These are phyloP conservation scores for Erebia palarica DNA, from an alignment of 2,888 invertebrate genomes.

Conservation along the genomic window DNA sequence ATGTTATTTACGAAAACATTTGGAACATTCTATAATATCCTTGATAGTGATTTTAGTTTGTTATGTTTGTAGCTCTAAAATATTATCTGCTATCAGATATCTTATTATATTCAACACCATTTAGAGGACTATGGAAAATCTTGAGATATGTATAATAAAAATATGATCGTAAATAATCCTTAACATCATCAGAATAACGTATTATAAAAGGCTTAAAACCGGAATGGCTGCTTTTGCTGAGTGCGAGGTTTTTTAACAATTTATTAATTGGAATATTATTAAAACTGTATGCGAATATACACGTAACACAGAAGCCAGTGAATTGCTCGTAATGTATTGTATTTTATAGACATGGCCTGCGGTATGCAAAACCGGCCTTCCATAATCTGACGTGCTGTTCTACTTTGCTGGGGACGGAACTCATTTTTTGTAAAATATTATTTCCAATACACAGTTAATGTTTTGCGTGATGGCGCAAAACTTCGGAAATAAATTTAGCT, in stretches of 20 bases:
- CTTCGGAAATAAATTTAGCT: too few relatives aligned
- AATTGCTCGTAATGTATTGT: slow-evolving; percentile 70
- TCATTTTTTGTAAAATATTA: too few relatives aligned
- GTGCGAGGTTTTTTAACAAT: slow-evolving; percentile 28
- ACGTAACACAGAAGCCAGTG: slow-evolving; percentile 74
- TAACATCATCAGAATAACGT: slow-evolving; percentile 27
- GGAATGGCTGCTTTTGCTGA: slow-evolving; percentile 26
- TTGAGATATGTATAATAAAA: slow-evolving; percentile 15
- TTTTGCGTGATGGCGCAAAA: too few relatives aligned
- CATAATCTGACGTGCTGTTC: slow-evolving; percentile 65
- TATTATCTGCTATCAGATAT: slow-evolving; percentile 4
- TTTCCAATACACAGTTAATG: too few relatives aligned
- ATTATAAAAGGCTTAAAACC: slow-evolving; percentile 32
- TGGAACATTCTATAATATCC: slow-evolving; percentile 1
- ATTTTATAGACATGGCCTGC: slow-evolving; percentile 73
- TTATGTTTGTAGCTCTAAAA: not conserved
- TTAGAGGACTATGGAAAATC: slow-evolving; percentile 16
- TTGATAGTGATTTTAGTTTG: not conserved
- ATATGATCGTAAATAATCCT: slow-evolving; percentile 32
- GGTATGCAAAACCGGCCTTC: slow-evolving; percentile 76
- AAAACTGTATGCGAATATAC: slow-evolving; percentile 52
- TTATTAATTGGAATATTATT: slow-evolving; percentile 43
- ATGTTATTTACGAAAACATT: not conserved
- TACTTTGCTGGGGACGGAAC: slow-evolving; percentile 48
- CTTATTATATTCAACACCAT: slow-evolving; percentile 9